A percentile compares a stretch with the other conserved stretches of the same genome.
These are phyloP conservation scores for Drosophila subsilvestris DNA, from an alignment of 2,888 invertebrate genomes.

Conservation along the genomic window DNA sequence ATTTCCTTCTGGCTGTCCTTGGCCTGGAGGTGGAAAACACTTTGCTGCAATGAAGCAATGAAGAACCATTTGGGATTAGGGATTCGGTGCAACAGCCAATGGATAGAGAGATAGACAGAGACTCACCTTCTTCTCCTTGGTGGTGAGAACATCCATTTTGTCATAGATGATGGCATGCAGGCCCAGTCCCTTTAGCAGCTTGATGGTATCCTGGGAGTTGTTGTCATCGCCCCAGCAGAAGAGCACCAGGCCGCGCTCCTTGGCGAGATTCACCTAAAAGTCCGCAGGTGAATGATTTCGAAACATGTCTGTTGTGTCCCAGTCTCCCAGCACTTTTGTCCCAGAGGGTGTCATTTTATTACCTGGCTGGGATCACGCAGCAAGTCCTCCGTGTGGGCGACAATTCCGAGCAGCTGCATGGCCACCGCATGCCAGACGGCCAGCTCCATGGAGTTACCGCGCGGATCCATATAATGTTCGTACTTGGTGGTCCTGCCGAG, in stretches of 20 bases:
- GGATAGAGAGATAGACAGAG: neutral
- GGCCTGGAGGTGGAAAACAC: constrained; percentile 92
- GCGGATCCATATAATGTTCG: constrained; percentile 92
- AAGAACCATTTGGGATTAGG: neutral
- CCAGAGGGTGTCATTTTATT: constrained; percentile 54
- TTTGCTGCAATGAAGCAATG: constrained; percentile 87
- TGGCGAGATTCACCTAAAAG: constrained; percentile 89
- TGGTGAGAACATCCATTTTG: constrained; percentile 88
- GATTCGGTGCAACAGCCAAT: neutral
- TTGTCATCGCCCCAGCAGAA: constrained; percentile 99
- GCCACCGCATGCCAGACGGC: constrained; percentile 93
- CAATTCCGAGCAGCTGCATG: constrained; percentile 94
- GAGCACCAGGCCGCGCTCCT: constrained; percentile 92
- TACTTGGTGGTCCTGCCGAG: constrained; percentile 90
- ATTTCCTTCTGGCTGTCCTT: constrained; percentile 88
- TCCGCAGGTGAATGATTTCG: constrained; percentile 47
- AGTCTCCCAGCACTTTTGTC: constrained; percentile 15
- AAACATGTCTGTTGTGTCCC: neutral
- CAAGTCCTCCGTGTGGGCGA: constrained; percentile 96
- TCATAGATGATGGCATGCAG: constrained; percentile 99
- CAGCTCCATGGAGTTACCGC: constrained; percentile 91
- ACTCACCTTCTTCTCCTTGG: constrained; percentile 82
- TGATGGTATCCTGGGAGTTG: constrained; percentile 93
- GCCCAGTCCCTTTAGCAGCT: constrained; percentile 93
- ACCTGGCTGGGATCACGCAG: constrained; percentile 92